phyloP scores from a whole-genome alignment of 2,113 vertebrate species.

The Eubucco bourcierii region DNA sequence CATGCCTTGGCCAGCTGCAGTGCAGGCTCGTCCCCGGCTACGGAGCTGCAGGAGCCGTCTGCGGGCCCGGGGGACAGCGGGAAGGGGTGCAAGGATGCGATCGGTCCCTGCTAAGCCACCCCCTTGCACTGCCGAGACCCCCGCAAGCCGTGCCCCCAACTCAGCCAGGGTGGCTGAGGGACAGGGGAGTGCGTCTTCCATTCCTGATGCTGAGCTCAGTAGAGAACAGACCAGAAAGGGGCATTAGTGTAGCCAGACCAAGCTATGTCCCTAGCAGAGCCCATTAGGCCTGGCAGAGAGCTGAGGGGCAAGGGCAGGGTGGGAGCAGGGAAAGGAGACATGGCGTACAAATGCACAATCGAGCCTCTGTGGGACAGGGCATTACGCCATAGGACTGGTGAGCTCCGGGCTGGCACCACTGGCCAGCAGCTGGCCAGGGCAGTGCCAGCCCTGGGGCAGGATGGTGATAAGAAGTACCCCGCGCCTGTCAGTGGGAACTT shows the following conservation, averaged over 20 bases:
- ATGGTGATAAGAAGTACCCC: constrained; percentile 8
- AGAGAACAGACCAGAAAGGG: neutral
- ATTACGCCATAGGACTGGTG: constrained; percentile 38
- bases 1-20: neutral
- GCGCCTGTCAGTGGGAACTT: neutral
- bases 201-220: neutral
- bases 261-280: neutral
- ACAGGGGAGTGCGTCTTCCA: too few species aligned
- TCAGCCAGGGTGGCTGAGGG: too few species aligned
- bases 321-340: neutral
- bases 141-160: neutral
- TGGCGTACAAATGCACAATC: neutral
- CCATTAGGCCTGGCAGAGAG: neutral
- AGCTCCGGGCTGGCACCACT: neutral
- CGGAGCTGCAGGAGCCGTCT: neutral
- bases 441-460: constrained; percentile 14
- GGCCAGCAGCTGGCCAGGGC: neutral
- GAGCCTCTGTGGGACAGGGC: neutral
- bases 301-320: neutral
- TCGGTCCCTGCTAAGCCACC: neutral
- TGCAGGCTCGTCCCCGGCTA: neutral
- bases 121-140: neutral
- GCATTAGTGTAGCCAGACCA: neutral
- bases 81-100: too few species aligned
- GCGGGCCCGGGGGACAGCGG: too few species aligned